These are phyloP conservation scores for Manis pentadactyla DNA, from an alignment of 2,797 vertebrate species.

Conservation along the genomic window DNA sequence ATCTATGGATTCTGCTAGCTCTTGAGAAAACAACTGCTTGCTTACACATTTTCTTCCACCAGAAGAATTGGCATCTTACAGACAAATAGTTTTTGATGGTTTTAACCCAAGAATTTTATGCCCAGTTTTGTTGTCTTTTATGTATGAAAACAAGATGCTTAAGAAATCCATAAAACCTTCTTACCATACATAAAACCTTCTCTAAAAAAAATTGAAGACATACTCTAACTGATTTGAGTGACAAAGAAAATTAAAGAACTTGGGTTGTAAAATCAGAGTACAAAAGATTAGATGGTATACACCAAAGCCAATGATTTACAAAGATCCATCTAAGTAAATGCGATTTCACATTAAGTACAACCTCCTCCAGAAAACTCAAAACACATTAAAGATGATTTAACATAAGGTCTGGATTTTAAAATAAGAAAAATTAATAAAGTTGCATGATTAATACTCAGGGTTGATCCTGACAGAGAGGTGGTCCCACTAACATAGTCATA, in stretches of 20 bases:
- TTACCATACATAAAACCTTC: background rate
- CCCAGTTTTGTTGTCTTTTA: background rate
- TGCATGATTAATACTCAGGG: background rate
- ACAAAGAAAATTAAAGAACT: constrained; percentile 5
- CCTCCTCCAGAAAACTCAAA: background rate
- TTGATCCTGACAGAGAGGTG: background rate
- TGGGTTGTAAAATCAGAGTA: background rate
- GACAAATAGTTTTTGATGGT: background rate
- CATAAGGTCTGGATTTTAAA: background rate
- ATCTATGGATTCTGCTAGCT: background rate
- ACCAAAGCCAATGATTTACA: background rate
- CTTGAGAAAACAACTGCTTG: background rate
- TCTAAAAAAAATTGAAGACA: background rate
- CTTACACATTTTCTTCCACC: constrained; percentile 38
- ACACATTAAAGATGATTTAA: background rate
- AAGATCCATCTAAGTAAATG: background rate
- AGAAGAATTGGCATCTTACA: background rate
- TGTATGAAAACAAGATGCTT: background rate
- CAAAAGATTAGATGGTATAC: background rate
- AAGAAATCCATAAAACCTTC: background rate
- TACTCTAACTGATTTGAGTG: background rate
- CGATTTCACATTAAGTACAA: background rate
- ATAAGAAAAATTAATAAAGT: background rate
- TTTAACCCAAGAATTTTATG: background rate
- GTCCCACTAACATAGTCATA: background rate